phyloP scores from a whole-genome alignment of 2,797 vertebrate genomes.

The Leptoclinus maculatus region DNA sequence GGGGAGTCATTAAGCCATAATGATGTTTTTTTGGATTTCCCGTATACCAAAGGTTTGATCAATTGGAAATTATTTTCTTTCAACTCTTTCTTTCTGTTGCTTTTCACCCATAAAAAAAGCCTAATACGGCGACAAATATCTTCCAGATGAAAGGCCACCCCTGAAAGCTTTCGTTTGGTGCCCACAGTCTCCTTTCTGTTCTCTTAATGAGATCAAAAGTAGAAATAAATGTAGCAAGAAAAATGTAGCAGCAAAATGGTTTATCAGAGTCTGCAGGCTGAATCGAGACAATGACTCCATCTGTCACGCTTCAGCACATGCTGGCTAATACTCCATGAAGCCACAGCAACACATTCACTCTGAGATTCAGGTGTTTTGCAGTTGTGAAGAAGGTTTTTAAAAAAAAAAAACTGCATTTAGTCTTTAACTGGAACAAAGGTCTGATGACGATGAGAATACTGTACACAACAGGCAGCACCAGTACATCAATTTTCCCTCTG shows the following conservation, averaged over 20 bases:
- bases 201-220: constrained; percentile 30
- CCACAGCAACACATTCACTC: neutral
- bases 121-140: constrained; percentile 6
- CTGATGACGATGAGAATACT: neutral
- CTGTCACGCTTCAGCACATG: constrained; percentile 51
- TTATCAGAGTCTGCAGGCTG: constrained; percentile 50
- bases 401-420: neutral
- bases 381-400: neutral
- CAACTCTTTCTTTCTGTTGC: constrained; percentile 22
- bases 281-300: constrained; percentile 49
- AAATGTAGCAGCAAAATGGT: constrained; percentile 27
- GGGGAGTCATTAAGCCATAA: neutral
- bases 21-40: constrained; percentile 18
- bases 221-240: constrained; percentile 35
- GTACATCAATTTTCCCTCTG: neutral
- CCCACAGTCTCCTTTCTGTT: constrained; percentile 13
- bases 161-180: constrained; percentile 20
- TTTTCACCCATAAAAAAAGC: neutral
- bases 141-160: constrained; percentile 14
- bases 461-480: neutral
- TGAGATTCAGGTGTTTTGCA: constrained; percentile 11
- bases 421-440: neutral
- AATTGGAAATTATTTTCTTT: constrained; percentile 22
- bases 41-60: constrained; percentile 22
- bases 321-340: constrained; percentile 30